A percentile compares a stretch with the other conserved stretches of the same genome.
Conservation (phyloP, 2,888 invertebrate genomes). For the Athalia cordata region DNA sequence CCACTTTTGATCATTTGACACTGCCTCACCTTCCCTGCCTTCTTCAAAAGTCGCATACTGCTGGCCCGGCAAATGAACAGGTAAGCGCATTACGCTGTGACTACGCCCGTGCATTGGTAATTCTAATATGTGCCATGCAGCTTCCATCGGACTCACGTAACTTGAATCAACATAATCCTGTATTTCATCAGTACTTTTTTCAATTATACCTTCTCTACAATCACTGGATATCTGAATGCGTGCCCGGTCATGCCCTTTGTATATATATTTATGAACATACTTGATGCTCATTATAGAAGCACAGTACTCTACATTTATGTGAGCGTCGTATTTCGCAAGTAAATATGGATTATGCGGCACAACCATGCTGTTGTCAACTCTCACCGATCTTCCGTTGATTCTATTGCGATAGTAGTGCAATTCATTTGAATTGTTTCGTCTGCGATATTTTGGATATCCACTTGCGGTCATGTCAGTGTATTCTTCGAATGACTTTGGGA, state of each 20-base stretch:
- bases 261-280: slow-evolving; percentile 55
- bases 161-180: slow-evolving; percentile 60
- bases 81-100: slow-evolving; percentile 61
- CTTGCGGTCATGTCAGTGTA: slow-evolving; percentile 45
- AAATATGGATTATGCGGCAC: slow-evolving; percentile 57
- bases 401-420: background rate
- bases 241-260: slow-evolving; percentile 51
- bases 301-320: slow-evolving; percentile 55
- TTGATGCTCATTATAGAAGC: slow-evolving; percentile 48
- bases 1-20: slow-evolving; percentile 33
- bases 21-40: slow-evolving; percentile 42
- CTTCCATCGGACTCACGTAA: slow-evolving; percentile 66
- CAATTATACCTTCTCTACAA: background rate
- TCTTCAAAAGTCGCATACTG: slow-evolving; percentile 40
- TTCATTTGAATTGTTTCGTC: slow-evolving; percentile 44
- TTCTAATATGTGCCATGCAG: slow-evolving; percentile 64
- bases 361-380: slow-evolving; percentile 59
- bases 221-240: slow-evolving; percentile 37
- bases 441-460: slow-evolving; percentile 50
- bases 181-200: slow-evolving; percentile 60
- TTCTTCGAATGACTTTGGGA: slow-evolving; percentile 52
- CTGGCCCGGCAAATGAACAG: slow-evolving; percentile 63
- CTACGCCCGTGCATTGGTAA: slow-evolving; percentile 57
- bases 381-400: background rate
- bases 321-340: slow-evolving; percentile 49